A percentile compares a stretch with the other conserved stretches of the same genome.
Evolutionary conservation across 2,797 vertebrate genomes (phyloP).

Genomic region (Paramormyrops hopkinsi): DNA sequence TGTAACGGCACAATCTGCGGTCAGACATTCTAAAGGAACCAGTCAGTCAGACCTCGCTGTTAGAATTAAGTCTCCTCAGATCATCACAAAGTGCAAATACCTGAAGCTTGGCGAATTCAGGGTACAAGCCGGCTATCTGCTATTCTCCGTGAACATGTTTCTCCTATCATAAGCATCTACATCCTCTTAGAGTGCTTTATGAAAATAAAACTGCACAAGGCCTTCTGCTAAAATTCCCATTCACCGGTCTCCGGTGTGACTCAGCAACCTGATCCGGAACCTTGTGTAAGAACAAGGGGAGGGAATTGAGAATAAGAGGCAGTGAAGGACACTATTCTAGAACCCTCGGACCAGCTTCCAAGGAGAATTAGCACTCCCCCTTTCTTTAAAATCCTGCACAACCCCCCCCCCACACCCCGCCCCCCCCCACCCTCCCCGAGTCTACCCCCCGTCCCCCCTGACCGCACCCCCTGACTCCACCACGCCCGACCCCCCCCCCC

Average conservation of each 20-base stretch:
- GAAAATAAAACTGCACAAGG: neutral
- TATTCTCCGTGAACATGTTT: neutral
- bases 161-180: neutral
- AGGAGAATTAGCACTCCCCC: neutral
- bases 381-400: neutral
- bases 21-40: neutral
- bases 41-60: neutral
- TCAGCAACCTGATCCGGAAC: neutral
- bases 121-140: neutral
- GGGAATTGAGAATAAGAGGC: neutral
- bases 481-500: too few species aligned
- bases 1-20: neutral
- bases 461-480: too few species aligned
- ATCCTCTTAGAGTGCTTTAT: neutral
- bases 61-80: neutral
- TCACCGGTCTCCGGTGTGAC: neutral
- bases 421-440: neutral
- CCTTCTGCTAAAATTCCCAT: neutral
- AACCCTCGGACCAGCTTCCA: neutral
- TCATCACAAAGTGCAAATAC: constrained; percentile 11
- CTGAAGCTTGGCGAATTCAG: neutral
- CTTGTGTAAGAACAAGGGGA: constrained; percentile 1
- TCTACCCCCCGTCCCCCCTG: too few species aligned
- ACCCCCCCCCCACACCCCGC: neutral
- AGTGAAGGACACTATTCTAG: neutral